Conservation (phyloP, 2,113 vertebrate species). For the Ptyas mucosa region DNA sequence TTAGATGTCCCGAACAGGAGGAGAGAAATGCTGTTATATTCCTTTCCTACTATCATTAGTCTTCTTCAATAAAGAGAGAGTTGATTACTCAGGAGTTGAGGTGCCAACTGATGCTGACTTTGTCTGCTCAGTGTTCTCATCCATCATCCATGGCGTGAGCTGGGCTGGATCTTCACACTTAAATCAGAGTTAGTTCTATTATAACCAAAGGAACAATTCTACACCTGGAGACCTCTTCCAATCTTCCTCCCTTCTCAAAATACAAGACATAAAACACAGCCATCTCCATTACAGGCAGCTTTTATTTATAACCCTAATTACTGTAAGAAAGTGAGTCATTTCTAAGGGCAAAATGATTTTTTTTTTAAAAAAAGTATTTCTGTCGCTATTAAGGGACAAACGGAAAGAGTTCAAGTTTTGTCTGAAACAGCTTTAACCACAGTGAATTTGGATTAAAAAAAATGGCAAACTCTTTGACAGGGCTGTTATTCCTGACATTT, state of each 20-base stretch:
- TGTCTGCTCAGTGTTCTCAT: neutral
- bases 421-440: neutral
- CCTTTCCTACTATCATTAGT: neutral
- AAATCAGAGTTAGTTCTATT: conserved; percentile 12
- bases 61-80: neutral
- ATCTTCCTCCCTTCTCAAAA: neutral
- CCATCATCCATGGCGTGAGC: neutral
- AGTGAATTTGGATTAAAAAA: neutral
- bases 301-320: conserved; percentile 26
- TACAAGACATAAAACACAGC: conserved; percentile 18
- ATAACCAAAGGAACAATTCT: conserved; percentile 18
- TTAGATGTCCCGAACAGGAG: neutral
- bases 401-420: no score
- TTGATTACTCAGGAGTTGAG: neutral
- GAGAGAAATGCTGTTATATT: neutral
- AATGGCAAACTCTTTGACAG: neutral
- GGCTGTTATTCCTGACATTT: neutral
- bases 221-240: neutral
- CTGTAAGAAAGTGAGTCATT: conserved; percentile 8
- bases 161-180: neutral
- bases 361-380: neutral
- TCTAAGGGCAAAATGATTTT: conserved; percentile 9
- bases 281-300: neutral
- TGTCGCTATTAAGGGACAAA: no score
- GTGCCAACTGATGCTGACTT: neutral